Percentiles rank a stretch among this genome's conserved stretches.
phyloP scores from a whole-genome alignment of 2,888 invertebrate genomes.

The Drosophila antonietae region DNA sequence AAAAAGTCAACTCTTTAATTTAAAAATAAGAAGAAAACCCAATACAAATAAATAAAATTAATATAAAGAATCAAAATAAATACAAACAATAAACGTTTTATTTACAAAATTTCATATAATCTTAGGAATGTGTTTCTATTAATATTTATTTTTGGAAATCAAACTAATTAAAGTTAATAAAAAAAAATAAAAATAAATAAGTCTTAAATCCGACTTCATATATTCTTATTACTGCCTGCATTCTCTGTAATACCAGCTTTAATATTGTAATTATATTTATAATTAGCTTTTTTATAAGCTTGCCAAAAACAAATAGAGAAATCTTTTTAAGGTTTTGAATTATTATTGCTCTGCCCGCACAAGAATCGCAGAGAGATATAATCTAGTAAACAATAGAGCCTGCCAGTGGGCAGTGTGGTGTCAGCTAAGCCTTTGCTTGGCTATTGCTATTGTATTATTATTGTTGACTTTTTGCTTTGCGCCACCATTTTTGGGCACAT shows the following conservation, averaged over 20 bases:
- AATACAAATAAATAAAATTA: too few species aligned
- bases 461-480: slow-evolving; percentile 48
- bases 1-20: too few species aligned
- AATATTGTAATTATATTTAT: not conserved
- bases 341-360: slow-evolving; percentile 18
- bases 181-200: too few species aligned
- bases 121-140: too few species aligned
- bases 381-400: not conserved
- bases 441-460: slow-evolving; percentile 23
- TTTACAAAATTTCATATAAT: too few species aligned
- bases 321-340: not conserved
- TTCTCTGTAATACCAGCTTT: not conserved
- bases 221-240: too few species aligned
- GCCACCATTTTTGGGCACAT: slow-evolving; percentile 63
- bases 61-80: too few species aligned
- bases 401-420: not conserved
- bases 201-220: too few species aligned
- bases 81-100: too few species aligned
- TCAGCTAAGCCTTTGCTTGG: slow-evolving; percentile 12
- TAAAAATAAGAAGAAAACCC: too few species aligned
- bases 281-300: not conserved
- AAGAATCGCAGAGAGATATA: not conserved
- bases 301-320: not conserved
- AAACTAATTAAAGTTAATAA: too few species aligned
- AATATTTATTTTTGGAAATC: too few species aligned